Evolutionary conservation across 2,113 vertebrate species (phyloP).

Genomic region (Girardinichthys multiradiatus): DNA sequence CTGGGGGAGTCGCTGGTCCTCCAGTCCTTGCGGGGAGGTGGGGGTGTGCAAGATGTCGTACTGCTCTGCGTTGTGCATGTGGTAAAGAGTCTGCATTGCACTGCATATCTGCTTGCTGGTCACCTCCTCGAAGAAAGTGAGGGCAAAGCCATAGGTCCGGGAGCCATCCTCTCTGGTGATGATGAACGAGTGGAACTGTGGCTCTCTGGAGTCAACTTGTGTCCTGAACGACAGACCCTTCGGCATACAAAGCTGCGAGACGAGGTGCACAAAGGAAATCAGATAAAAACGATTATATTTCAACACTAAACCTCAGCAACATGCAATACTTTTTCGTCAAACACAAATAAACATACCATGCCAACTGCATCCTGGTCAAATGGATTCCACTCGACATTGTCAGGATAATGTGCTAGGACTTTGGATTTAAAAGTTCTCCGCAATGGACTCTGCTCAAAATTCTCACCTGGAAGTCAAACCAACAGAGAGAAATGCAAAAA

Average conservation of each 20-base stretch:
- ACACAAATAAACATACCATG: constrained; percentile 84
- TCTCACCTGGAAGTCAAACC: constrained; percentile 87
- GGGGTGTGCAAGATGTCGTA: constrained; percentile 90
- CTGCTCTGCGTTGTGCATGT: constrained; percentile 98
- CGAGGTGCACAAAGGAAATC: constrained; percentile 27
- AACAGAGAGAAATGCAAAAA: constrained; percentile 29
- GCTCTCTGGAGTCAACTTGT: constrained; percentile 89
- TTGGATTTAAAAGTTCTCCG: constrained; percentile 99
- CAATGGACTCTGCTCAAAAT: constrained; percentile 98
- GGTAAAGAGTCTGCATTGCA: constrained; percentile 99
- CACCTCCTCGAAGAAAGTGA: constrained; percentile 99
- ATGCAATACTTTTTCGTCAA: background rate
- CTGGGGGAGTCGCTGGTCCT: constrained; percentile 61
- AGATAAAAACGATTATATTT: constrained; percentile 1
- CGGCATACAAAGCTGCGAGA: constrained; percentile 96
- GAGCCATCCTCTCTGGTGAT: constrained; percentile 99
- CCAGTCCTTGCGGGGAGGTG: constrained; percentile 69
- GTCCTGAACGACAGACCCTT: constrained; percentile 98
- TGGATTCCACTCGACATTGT: constrained; percentile 98
- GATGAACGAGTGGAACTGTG: constrained; percentile 97
- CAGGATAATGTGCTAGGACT: constrained; percentile 97
- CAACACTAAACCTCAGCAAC: no score
- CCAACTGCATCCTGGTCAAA: constrained; percentile 99
- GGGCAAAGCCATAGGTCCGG: constrained; percentile 95
- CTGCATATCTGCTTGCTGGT: constrained; percentile 99